phyloP scores from a whole-genome alignment of 2,888 invertebrate genomes.

The Pimpla rufipes region DNA sequence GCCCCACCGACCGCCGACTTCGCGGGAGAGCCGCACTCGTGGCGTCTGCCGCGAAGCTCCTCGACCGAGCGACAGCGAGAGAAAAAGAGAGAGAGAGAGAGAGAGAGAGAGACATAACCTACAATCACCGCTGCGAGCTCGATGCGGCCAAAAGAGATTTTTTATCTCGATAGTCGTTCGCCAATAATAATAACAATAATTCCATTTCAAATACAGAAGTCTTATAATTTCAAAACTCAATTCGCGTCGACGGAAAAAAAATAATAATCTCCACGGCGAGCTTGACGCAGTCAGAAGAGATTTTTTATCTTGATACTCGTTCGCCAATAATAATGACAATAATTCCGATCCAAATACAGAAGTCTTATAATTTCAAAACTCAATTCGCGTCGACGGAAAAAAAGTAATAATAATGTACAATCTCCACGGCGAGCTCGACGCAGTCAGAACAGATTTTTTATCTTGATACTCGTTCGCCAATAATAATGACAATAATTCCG shows the following conservation, averaged over 20 bases:
- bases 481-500: not conserved
- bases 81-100: not conserved
- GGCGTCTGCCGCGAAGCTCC: not conserved
- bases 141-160: not conserved
- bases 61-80: slow-evolving; percentile 1
- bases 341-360: no score
- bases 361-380: no score
- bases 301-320: not conserved
- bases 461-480: not conserved
- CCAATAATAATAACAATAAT: no score
- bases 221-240: no score
- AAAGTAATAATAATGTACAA: no score
- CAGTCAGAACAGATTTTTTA: not conserved
- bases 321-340: not conserved
- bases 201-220: no score
- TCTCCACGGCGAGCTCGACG: not conserved
- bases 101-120: not conserved
- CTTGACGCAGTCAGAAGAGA: not conserved
- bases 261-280: not conserved
- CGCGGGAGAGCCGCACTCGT: not conserved
- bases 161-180: no score
- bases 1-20: not conserved
- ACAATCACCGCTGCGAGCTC: not conserved
- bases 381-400: no score
- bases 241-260: no score